Percentiles rank a stretch among this genome's conserved stretches.
Evolutionary conservation across 2,888 invertebrate genomes (phyloP).

Genomic region (Lottia gigantea): DNA sequence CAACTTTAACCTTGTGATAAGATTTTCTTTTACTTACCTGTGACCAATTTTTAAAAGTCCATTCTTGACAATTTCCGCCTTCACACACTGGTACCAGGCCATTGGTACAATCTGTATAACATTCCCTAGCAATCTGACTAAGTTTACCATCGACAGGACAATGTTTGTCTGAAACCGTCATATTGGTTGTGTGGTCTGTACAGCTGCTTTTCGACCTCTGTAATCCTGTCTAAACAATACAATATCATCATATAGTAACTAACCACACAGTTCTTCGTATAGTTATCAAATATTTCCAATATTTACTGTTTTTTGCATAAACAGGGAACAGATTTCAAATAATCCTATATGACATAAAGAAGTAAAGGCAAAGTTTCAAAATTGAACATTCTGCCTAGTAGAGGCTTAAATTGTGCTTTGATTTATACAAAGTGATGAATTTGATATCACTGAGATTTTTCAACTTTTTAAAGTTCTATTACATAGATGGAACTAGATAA

Average conservation of each 20-base stretch:
- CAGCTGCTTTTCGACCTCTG: conserved; percentile 16
- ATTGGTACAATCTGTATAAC: conserved; percentile 11
- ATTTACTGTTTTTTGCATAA: no score
- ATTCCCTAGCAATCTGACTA: background rate
- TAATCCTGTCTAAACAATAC: conserved; percentile 21
- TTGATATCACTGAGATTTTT: no score
- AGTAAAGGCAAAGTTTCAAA: no score
- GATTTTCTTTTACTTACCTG: conserved; percentile 14
- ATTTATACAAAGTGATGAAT: no score
- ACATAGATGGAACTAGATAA: no score
- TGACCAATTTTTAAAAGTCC: conserved; percentile 14
- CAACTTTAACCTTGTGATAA: background rate
- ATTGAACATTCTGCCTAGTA: no score
- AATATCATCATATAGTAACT: background rate
- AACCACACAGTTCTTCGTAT: background rate
- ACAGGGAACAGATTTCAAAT: no score
- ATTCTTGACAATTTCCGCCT: conserved; percentile 1
- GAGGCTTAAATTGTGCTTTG: no score
- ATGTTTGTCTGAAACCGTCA: background rate
- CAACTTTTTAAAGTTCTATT: no score
- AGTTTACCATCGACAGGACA: background rate
- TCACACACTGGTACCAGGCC: background rate
- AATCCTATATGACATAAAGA: no score
- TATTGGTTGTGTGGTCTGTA: background rate
- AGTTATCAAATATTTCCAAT: background rate